These are phyloP conservation scores for Apeira syringaria DNA, from an alignment of 2,888 invertebrate genomes.

Conservation along the genomic window DNA sequence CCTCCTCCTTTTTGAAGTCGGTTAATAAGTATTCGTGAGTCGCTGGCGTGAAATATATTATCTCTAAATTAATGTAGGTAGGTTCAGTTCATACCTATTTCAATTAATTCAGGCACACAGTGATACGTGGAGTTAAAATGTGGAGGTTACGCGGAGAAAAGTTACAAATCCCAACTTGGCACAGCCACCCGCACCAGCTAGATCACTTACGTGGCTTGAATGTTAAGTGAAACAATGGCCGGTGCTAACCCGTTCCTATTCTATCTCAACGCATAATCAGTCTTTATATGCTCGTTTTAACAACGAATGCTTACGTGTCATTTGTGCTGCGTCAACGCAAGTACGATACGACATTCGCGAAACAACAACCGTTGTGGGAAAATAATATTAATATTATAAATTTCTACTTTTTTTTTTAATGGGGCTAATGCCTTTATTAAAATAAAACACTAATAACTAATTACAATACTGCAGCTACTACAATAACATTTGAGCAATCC, in stretches of 20 bases:
- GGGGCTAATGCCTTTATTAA: too few species aligned
- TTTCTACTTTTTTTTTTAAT: too few species aligned
- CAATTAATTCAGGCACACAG: not conserved
- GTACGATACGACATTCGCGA: not conserved
- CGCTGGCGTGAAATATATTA: too few species aligned
- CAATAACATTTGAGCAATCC: too few species aligned
- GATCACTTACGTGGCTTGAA: constrained; percentile 22
- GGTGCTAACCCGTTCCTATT: constrained; percentile 7
- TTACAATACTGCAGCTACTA: too few species aligned
- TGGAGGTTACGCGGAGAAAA: constrained; percentile 13
- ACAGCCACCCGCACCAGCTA: constrained; percentile 13
- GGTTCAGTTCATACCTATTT: too few species aligned
- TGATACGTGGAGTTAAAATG: not conserved
- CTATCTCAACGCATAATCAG: not conserved
- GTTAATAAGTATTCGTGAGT: too few species aligned
- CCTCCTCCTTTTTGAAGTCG: too few species aligned
- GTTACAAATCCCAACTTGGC: constrained; percentile 20
- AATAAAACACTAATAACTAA: too few species aligned
- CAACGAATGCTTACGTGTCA: constrained; percentile 12
- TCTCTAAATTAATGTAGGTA: too few species aligned
- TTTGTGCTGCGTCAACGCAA: too few species aligned
- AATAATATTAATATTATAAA: too few species aligned
- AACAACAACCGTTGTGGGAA: not conserved
- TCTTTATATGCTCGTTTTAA: constrained; percentile 6
- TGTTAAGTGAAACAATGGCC: constrained; percentile 19